Evolutionary conservation across 2,797 vertebrate species (phyloP).

Genomic region (Petrocephalus schoutedeni): DNA sequence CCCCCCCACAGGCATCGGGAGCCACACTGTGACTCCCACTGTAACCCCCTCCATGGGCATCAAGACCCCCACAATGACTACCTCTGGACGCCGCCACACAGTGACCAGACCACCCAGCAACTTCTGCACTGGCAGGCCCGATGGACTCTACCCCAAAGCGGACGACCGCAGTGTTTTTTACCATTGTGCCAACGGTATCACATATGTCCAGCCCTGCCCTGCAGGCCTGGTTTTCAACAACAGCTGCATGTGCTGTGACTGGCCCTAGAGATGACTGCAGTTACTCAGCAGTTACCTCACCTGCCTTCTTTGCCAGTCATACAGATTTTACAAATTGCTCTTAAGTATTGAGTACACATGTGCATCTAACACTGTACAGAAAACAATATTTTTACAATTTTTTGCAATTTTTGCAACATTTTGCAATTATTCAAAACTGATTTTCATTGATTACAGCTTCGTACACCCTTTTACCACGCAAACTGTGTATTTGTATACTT

Average conservation of each 20-base stretch:
- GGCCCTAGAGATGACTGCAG: slow-evolving; percentile 33
- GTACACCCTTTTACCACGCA: background rate
- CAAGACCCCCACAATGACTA: no score
- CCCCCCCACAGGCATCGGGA: background rate
- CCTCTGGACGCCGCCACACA: background rate
- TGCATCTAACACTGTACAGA: background rate
- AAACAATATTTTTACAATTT: background rate
- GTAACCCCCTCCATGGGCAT: background rate
- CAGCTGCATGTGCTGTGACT: slow-evolving; percentile 45
- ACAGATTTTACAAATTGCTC: background rate
- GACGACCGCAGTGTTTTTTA: slow-evolving; percentile 38
- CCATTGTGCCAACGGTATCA: slow-evolving; percentile 38
- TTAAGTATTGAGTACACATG: background rate
- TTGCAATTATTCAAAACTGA: background rate
- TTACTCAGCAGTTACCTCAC: background rate
- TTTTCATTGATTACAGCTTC: background rate
- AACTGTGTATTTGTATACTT: background rate
- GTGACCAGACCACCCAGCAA: slow-evolving; percentile 23
- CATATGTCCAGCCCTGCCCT: slow-evolving; percentile 23
- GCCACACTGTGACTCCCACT: background rate
- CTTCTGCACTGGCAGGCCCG: slow-evolving; percentile 47
- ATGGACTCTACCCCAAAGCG: slow-evolving; percentile 43
- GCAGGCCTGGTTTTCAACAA: slow-evolving; percentile 32
- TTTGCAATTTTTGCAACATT: background rate
- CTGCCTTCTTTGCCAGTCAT: background rate